Base-by-base conservation (phyloP, 1,140 invertebrate genomes). In the Drosophila setifemur region DNA sequence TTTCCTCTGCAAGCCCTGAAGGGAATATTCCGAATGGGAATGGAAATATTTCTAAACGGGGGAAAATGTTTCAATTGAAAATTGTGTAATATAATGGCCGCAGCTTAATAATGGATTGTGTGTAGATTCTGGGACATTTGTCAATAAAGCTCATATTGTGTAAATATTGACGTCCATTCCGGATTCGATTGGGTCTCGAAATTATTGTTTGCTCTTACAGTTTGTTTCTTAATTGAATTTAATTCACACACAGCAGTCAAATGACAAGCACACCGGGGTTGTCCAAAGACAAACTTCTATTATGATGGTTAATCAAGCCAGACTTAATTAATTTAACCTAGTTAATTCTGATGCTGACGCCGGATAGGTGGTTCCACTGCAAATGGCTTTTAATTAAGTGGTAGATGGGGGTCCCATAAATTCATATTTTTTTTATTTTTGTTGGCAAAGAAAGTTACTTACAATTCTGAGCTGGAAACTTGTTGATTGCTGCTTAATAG, bases 321-420 rank as follows among this genome's bases (percentile, higher is more conserved):
- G 43, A 45, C 45, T 71, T 85, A 78, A 83, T 83, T 64, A 74
- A 85, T 78, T 85, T 83, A 85, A 83, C 73, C 78, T 52, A 83
- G 43, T 79, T 79, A 54, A 35, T 3, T 52, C n/a, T 14, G n/a
- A 6, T 18, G 26, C 2, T 31, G 37, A 14, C 11, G 23, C 12
- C 23, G 52, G 21, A 29, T 64, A 31, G 57, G 58, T 23, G 52
- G 52, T 39, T 19, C 6, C 7, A 21, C 63, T 63, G 40, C 5
- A n/a, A 57, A 23, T 29, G 2, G 4, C 11, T 14, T 12, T 14
- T 48, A 63, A 63, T 63, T 63, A 23, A 25, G 14, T n/a, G n/a
- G n/a, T n/a, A n/a, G 33, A 12, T 5, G 31, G 4, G 31, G 9
- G 28, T 2, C 9, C 18, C 16, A 11, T 42, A 11, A 4, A 4